Base-by-base conservation (phyloP, 2,888 invertebrate species). In the Diarsia rubi region DNA sequence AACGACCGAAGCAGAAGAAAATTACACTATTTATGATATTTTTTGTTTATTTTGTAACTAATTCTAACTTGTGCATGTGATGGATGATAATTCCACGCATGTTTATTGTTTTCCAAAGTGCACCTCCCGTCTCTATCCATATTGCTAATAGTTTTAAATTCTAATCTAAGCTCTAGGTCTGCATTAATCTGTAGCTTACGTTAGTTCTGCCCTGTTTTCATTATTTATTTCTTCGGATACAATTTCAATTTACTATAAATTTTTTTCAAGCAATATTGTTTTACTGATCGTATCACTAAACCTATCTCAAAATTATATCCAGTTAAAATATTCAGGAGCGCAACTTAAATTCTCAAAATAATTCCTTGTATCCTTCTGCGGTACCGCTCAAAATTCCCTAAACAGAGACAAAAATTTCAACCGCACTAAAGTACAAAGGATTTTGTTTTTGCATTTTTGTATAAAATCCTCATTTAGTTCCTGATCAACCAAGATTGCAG, bases 401-500 rank as follows among this genome's bases (percentile, higher is more conserved):
- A 89, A 89, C 86, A 76, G 81, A 77, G 82, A 85, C 84, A 84
- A 88, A 87, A 90, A 90, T 89, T 87, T 83, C 83, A 82, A 87
- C 84, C 80, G 67, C 83, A 83, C 78, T 82, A 86, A 81, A 87
- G 86, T 84, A 88, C 84, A 87, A 85, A 88, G 91, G 91, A 92
- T 90, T 92, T 86, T 86, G 88, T 89, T 87, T 88, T 89, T 91
- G 91, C 92, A 92, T 93, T 93, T 93, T 92, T 94, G 96, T 93
- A 96, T 96, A 96, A 96, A 95, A 91, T 91, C 88, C 92, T 92
- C 95, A 93, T 96, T 96, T 94, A 91, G 90, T 90, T 91, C 88
- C 92, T 92, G 93, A 94, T 94, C 93, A 92, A 91, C 90, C 81
- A 90, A 92, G 94, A 95, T 95, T 93, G 92, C 91, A 86, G 89